Conservation (phyloP, 2,888 invertebrate species). For the Sphaerophoria taeniata region DNA sequence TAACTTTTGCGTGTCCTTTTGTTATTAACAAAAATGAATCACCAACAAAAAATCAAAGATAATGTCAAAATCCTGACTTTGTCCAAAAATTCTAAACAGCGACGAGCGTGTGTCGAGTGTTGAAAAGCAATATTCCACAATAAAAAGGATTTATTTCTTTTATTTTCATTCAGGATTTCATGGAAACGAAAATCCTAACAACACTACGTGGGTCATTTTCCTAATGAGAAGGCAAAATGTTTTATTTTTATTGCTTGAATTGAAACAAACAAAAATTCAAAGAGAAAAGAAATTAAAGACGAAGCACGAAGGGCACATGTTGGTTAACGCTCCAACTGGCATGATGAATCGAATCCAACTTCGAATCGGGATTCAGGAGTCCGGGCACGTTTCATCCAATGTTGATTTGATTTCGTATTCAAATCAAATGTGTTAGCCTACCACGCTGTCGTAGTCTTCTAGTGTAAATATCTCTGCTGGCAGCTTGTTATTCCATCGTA, state of each 20-base stretch:
- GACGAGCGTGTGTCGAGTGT: background rate
- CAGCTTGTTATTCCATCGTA: slow-evolving; percentile 40
- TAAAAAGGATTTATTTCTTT: slow-evolving; percentile 52
- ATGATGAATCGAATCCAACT: slow-evolving; percentile 51
- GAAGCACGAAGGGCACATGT: slow-evolving; percentile 49
- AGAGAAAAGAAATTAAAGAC: background rate
- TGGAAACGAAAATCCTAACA: slow-evolving; percentile 69
- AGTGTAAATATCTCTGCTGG: slow-evolving; percentile 1
- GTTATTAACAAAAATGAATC: too few species aligned
- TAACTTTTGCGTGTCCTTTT: too few species aligned
- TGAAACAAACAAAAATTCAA: background rate
- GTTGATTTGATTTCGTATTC: slow-evolving; percentile 72
- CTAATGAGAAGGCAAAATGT: slow-evolving; percentile 65
- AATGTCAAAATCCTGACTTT: background rate
- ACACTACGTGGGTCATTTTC: slow-evolving; percentile 72
- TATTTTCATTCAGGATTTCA: slow-evolving; percentile 12
- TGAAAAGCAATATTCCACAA: slow-evolving; percentile 4
- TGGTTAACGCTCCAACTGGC: background rate
- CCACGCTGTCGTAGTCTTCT: slow-evolving; percentile 4
- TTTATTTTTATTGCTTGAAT: slow-evolving; percentile 49
- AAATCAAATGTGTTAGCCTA: slow-evolving; percentile 65
- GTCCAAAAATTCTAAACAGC: slow-evolving; percentile 1
- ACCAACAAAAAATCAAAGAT: background rate
- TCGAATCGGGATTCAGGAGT: slow-evolving; percentile 27
- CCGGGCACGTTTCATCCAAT: slow-evolving; percentile 53